phyloP scores from a whole-genome alignment of 2,888 invertebrate genomes.

The Tolmerus cingulatus region DNA sequence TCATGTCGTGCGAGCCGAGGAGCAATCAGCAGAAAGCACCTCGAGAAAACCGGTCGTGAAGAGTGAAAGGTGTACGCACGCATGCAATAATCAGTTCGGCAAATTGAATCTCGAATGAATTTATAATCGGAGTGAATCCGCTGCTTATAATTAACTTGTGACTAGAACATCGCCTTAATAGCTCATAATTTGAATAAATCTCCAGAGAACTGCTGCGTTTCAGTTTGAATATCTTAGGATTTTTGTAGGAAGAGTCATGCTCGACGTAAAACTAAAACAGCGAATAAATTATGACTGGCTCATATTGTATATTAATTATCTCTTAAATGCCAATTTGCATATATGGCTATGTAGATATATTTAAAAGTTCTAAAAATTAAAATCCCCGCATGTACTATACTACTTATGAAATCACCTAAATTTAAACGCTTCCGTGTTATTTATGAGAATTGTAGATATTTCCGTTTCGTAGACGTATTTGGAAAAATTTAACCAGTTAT shows the following conservation, averaged over 20 bases:
- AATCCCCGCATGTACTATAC: too few relatives aligned
- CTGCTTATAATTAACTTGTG: neutral
- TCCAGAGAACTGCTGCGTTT: neutral
- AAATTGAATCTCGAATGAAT: neutral
- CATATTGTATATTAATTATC: too few relatives aligned
- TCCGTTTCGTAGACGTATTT: too few relatives aligned
- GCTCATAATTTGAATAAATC: neutral
- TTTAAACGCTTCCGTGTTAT: too few relatives aligned
- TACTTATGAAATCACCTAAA: too few relatives aligned
- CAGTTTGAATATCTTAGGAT: neutral
- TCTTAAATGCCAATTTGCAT: too few relatives aligned
- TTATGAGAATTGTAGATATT: too few relatives aligned
- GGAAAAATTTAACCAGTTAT: too few relatives aligned
- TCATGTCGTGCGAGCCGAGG: neutral
- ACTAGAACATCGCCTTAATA: neutral
- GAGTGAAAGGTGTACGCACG: slow-evolving; percentile 13
- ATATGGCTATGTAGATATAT: too few relatives aligned
- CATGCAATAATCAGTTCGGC: slow-evolving; percentile 7
- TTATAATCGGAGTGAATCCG: neutral
- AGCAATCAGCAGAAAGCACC: neutral
- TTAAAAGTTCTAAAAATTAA: too few relatives aligned
- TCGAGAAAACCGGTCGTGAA: slow-evolving; percentile 21
- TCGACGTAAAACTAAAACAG: too few relatives aligned
- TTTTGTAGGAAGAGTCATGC: neutral
- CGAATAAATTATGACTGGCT: too few relatives aligned